Percentiles rank a stretch among this genome's conserved stretches.
phyloP scores from a whole-genome alignment of 2,888 invertebrate genomes.

The Eilema depressum region DNA sequence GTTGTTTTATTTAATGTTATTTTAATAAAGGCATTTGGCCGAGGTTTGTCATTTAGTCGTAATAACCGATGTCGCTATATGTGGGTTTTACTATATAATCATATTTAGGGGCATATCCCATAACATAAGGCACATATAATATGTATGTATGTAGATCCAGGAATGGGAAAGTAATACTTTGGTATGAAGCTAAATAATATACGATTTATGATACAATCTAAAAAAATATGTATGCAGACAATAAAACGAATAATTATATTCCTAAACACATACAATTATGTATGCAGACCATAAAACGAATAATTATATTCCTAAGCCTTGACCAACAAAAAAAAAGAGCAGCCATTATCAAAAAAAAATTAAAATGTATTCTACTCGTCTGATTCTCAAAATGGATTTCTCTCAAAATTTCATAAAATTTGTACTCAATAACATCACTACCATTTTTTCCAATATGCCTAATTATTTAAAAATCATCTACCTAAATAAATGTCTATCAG shows the following conservation, averaged over 20 bases:
- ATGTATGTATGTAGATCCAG: neutral
- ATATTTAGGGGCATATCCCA: neutral
- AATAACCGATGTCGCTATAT: neutral
- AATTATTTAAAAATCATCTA: too few relatives aligned
- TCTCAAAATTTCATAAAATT: too few relatives aligned
- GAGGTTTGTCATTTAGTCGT: neutral
- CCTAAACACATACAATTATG: neutral
- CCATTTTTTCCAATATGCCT: too few relatives aligned
- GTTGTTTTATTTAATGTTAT: neutral
- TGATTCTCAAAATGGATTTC: too few relatives aligned
- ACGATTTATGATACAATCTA: neutral
- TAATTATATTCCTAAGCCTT: neutral
- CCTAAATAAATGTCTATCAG: too few relatives aligned
- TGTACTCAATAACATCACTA: too few relatives aligned
- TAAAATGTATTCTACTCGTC: neutral
- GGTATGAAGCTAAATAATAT: neutral
- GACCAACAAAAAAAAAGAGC: neutral
- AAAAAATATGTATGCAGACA: neutral
- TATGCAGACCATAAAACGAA: neutral
- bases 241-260: neutral
- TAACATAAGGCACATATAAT: neutral
- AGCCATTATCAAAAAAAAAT: neutral
- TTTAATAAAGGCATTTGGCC: neutral
- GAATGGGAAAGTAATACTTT: neutral
- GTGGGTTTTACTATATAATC: neutral